Evolutionary conservation across 2,113 vertebrate genomes (phyloP).

Genomic region (Atractosteus spatula): DNA sequence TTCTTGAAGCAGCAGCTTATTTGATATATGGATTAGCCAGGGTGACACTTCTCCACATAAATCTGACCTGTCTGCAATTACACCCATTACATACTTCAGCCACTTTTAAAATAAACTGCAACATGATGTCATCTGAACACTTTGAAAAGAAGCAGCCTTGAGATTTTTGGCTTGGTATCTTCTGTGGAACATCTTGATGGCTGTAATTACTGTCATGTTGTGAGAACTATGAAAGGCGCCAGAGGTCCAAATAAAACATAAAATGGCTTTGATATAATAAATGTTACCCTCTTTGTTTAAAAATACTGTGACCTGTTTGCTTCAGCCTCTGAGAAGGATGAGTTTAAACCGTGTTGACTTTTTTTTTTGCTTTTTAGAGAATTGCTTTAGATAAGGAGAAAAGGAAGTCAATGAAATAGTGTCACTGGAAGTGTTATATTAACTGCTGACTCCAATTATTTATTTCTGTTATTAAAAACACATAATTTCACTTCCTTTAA

Average conservation of each 20-base stretch:
- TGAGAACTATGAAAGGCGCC: slow-evolving; percentile 86
- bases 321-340: slow-evolving; percentile 77
- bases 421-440: slow-evolving; percentile 5
- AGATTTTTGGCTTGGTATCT: slow-evolving; percentile 69
- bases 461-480: slow-evolving; percentile 19
- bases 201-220: slow-evolving; percentile 95
- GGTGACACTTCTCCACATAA: slow-evolving; percentile 61
- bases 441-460: slow-evolving; percentile 29
- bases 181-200: slow-evolving; percentile 88
- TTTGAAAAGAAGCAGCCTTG: slow-evolving; percentile 77
- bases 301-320: slow-evolving; percentile 85
- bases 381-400: slow-evolving; percentile 58
- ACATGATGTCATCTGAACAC: slow-evolving; percentile 76
- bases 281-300: slow-evolving; percentile 91
- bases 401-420: slow-evolving; percentile 62
- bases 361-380: slow-evolving; percentile 27
- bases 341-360: slow-evolving; percentile 66
- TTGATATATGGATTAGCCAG: slow-evolving; percentile 73
- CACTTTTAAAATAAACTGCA: slow-evolving; percentile 86
- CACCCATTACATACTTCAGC: slow-evolving; percentile 85
- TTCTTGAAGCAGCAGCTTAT: slow-evolving; percentile 71
- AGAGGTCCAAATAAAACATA: slow-evolving; percentile 96
- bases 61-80: slow-evolving; percentile 83
- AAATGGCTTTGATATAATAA: slow-evolving; percentile 96
- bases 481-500: slow-evolving; percentile 35